Evolutionary conservation across 2,113 vertebrate genomes (phyloP), one percentile per base, ranked within the genome.

Genomic region (Polypterus senegalus): DNA sequence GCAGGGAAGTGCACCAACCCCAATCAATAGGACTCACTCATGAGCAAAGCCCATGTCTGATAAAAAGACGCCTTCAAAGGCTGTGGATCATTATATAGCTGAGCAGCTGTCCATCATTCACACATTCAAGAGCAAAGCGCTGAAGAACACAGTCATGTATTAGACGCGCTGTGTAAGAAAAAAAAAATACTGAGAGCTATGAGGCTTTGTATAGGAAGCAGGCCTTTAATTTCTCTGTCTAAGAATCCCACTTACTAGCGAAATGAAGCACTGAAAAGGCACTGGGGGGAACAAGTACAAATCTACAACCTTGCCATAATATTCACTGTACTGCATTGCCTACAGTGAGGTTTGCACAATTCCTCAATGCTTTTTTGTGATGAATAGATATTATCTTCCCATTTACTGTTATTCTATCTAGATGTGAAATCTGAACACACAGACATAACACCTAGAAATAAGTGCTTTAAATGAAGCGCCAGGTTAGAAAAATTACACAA

Each of bases 21-120:
- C 79, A 71, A 76, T 74, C 72, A 71, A 74, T 70, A 71, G 69
- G 71, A 68, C 70, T 81, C 67, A 77, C 71, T 77, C 76, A 73
- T 27, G 72, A 75, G 70, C 74, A 80, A 81, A 75, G 67, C 71
- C 70, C 64, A 6, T 61, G 64, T 69, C 67, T 71, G 73, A 78
- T 72, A 71, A 76, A 76, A 27, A 77, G 71, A 60, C 65, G 56
- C 74, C 71, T 71, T 77, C 71, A 77, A 70, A 78, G 66, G 77
- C 71, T 73, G 66, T 67, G 72, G 57, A 75, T 78, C 71, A 72
- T 77, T 75, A 74, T 67, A 69, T 69, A n/a, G 8, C 67, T 69
- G 68, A 73, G 72, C 71, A 74, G 72, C 64, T 73, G 70, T 66
- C 77, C 69, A 6, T 73, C 70, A 73, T 73, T 69, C 72, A 68